Evolutionary conservation across 2,888 invertebrate genomes (phyloP).

Genomic region (Nyleta sp.): DNA sequence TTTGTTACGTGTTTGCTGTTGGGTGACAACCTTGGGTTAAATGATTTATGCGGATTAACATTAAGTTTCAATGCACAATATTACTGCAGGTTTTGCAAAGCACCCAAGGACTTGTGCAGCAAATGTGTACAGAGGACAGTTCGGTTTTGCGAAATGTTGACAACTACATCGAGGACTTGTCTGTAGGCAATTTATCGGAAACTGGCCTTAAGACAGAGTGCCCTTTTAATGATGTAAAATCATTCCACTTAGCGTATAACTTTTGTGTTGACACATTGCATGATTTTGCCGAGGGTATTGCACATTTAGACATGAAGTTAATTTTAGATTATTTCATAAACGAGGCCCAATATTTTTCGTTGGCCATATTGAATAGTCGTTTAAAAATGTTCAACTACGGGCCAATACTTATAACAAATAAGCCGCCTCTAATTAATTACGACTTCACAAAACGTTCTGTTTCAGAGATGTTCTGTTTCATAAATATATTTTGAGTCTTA

Average conservation of each 20-base stretch:
- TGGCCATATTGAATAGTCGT: conserved; percentile 4
- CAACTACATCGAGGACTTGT: conserved; percentile 18
- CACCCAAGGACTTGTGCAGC: neutral
- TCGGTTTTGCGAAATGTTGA: neutral
- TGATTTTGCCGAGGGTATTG: conserved; percentile 23
- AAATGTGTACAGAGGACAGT: conserved; percentile 19
- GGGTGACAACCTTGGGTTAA: conserved; percentile 36
- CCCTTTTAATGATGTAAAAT: conserved; percentile 15
- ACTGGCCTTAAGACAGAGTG: conserved; percentile 22
- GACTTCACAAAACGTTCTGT: conserved; percentile 10
- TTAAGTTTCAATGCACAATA: conserved; percentile 30
- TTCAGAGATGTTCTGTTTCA: conserved; percentile 30
- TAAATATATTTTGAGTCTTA: conserved; percentile 21
- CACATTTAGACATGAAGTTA: conserved; percentile 7
- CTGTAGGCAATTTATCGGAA: conserved; percentile 1
- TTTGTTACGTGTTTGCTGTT: conserved; percentile 6
- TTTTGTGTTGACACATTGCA: conserved; percentile 23
- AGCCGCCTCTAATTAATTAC: neutral
- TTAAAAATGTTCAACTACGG: conserved; percentile 16
- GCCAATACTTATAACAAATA: neutral
- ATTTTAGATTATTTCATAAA: conserved; percentile 9
- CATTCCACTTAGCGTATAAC: conserved; percentile 18
- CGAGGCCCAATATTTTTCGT: neutral
- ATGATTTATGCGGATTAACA: conserved; percentile 16
- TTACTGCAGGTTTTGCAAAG: conserved; percentile 31